These are phyloP conservation scores for Caenorhabditis imperialis DNA, from an alignment of 2,888 invertebrate species.

Conservation along the genomic window DNA sequence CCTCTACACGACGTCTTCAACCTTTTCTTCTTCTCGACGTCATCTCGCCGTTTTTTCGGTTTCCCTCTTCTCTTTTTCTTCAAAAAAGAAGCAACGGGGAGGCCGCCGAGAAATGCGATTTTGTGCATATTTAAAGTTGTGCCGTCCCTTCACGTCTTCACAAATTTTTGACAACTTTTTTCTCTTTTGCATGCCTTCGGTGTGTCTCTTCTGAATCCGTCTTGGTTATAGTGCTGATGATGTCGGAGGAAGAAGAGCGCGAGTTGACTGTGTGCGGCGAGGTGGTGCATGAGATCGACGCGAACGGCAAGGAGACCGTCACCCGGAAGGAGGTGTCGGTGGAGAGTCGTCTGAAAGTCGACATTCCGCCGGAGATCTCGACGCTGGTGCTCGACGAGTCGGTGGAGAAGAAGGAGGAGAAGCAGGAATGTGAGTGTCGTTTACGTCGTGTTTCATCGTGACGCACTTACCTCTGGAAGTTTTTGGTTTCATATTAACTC, in stretches of 20 bases:
- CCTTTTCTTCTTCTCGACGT: constrained; percentile 9
- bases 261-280: constrained; percentile 37
- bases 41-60: constrained; percentile 7
- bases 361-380: constrained; percentile 7
- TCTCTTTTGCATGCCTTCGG: too few relatives aligned
- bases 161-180: too few relatives aligned
- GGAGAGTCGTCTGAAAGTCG: constrained; percentile 14
- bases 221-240: background rate
- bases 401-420: background rate
- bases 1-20: background rate
- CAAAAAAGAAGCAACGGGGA: constrained; percentile 1
- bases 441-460: too few relatives aligned
- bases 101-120: constrained; percentile 55
- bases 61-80: constrained; percentile 6
- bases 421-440: background rate
- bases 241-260: constrained; percentile 7
- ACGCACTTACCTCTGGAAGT: too few relatives aligned
- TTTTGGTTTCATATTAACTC: too few relatives aligned
- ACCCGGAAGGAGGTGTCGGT: constrained; percentile 32
- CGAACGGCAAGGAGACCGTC: constrained; percentile 22
- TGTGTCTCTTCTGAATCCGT: too few relatives aligned
- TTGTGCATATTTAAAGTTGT: constrained; percentile 51
- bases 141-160: constrained; percentile 3
- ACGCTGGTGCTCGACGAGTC: background rate
- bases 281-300: constrained; percentile 24